phyloP scores from a whole-genome alignment of 1,140 invertebrate genomes.

The Venustaconcha ellipsiformis region DNA sequence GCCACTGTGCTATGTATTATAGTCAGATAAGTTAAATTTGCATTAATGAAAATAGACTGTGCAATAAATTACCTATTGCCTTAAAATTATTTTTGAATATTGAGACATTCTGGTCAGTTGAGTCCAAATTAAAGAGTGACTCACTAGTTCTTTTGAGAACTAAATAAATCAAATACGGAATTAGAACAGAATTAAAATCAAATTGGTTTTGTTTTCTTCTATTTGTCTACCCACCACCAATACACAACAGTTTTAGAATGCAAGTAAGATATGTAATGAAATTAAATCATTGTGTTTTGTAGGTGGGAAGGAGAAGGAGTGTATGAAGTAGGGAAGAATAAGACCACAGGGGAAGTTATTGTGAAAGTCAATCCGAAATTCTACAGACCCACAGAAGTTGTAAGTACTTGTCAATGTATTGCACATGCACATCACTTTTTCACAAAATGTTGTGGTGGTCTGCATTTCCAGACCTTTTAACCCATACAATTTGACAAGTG shows the following conservation, averaged over 20 bases:
- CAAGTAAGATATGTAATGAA: not conserved
- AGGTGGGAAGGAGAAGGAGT: conserved; percentile 90
- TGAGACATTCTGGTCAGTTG: no score
- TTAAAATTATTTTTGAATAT: no score
- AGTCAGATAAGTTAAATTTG: no score
- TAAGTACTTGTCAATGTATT: conserved; percentile 71
- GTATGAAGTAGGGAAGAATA: conserved; percentile 90
- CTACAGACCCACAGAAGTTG: conserved; percentile 98
- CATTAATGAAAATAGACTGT: no score
- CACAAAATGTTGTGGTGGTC: no score
- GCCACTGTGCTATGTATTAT: no score
- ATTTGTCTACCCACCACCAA: not conserved
- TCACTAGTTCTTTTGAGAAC: not conserved
- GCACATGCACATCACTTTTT: no score
- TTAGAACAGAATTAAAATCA: no score
- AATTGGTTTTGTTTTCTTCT: not conserved
- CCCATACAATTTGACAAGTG: no score
- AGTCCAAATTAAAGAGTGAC: not conserved
- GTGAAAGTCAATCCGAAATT: conserved; percentile 94
- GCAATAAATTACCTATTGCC: no score
- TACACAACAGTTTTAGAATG: conserved; percentile 1
- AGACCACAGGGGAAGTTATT: conserved; percentile 82
- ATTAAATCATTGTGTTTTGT: conserved; percentile 23
- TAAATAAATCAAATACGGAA: no score
- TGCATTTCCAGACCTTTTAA: no score